These are phyloP conservation scores for Eumaeus atala DNA, from an alignment of 1,140 invertebrate species.

Conservation along the genomic window DNA sequence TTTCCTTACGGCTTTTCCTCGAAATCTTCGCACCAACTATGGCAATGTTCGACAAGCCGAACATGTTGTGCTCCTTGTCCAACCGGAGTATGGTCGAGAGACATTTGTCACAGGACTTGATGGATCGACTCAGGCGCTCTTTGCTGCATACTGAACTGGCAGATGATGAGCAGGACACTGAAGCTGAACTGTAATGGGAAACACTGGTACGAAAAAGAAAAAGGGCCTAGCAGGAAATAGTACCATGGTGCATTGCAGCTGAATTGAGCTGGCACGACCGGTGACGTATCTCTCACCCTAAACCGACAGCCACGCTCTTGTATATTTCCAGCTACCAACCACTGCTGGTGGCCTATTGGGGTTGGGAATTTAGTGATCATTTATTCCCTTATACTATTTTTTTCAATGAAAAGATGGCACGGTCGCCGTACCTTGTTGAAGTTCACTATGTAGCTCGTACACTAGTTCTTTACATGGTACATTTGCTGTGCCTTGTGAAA, in stretches of 20 bases:
- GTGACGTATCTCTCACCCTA: no score
- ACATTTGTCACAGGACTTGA: conserved; percentile 43
- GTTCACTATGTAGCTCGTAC: no score
- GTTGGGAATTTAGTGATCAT: no score
- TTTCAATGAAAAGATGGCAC: no score
- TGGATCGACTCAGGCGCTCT: conserved; percentile 27
- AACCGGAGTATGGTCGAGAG: conserved; percentile 54
- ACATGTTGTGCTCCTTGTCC: conserved; percentile 58
- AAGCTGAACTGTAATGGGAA: conserved; percentile 42
- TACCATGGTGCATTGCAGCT: neutral
- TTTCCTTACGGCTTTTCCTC: conserved; percentile 38
- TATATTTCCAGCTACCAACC: no score
- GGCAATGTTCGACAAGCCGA: conserved; percentile 53
- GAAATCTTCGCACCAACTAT: conserved; percentile 39
- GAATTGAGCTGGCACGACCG: neutral
- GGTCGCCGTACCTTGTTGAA: no score
- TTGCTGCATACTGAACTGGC: conserved; percentile 34
- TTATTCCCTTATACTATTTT: no score
- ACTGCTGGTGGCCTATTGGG: no score
- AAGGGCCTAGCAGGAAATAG: neutral
- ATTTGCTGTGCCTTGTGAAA: no score
- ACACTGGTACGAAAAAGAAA: neutral
- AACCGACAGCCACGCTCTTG: no score
- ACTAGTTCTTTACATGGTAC: no score
- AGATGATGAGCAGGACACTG: conserved; percentile 32